Evolutionary conservation across 2,113 vertebrate species (phyloP), one percentile per base, ranked within the genome.

Genomic region (Origma solitaria): DNA sequence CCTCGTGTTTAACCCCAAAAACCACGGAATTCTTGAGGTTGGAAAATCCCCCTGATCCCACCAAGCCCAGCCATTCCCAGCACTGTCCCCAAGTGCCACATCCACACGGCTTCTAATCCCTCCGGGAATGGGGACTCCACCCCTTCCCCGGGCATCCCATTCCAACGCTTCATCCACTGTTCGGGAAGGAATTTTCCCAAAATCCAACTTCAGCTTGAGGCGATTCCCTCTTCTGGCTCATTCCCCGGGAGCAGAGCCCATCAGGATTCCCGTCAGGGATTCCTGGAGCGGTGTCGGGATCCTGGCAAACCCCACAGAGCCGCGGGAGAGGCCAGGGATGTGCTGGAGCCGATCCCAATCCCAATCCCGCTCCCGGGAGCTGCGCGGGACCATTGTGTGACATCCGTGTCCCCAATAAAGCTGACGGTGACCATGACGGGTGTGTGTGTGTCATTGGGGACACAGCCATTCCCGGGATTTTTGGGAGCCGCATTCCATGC

Each of bases 141-240:
- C 60, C 68, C 37, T 50, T 50, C 57, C 56, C 21, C 0, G 57
- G 16, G 17, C 60, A 7, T 23, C 69, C 69, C 38, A 0, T 51
- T 2, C 76, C 53, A 3, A 4, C 6, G 5, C 60, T 45, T 9
- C 20, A 0, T 3, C 9, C 3, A 0, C 78, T 44, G n/a, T 3
- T 3, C 5, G 30, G 53, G 38, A 73, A 75, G 33, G 51, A n/a
- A 6, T 35, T 82, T 61, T 12, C 10, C 61, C 28, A 13, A 20
- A 51, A 7, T 25, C 77, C 60, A 5, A 0, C 51, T 35, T 15
- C 42, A 14, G 56, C 73, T 14, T 16, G 6, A 9, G 66, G 66
- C 2, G 13, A 7, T 21, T 31, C 57, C 42, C 25, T 35, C 27
- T 50, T 11, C 13, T 28, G 18, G 25, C 66, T 45, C 37, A 13